These are phyloP conservation scores for Nemotelus pantherinus DNA, from an alignment of 2,888 invertebrate species.

Conservation along the genomic window DNA sequence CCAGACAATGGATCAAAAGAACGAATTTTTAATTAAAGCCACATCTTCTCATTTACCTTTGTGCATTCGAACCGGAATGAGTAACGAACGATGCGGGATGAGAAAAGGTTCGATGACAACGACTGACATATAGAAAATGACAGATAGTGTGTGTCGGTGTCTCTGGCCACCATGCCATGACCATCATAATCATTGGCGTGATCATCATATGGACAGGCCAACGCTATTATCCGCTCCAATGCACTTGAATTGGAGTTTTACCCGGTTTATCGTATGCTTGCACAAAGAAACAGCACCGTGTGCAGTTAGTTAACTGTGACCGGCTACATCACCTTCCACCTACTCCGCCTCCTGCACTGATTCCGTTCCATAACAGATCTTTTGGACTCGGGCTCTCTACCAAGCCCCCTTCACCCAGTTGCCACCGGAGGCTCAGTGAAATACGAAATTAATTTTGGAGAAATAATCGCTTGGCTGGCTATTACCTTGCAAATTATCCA, in stretches of 20 bases:
- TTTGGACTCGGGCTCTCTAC: background rate
- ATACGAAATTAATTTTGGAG: slow-evolving; percentile 37
- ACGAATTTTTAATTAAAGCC: slow-evolving; percentile 41
- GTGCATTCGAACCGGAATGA: background rate
- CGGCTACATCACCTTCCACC: background rate
- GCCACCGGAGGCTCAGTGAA: slow-evolving; percentile 5
- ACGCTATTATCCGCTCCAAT: slow-evolving; percentile 29
- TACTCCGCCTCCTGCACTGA: background rate
- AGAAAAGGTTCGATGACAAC: too few relatives aligned
- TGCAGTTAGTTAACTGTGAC: background rate
- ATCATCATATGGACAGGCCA: slow-evolving; percentile 27
- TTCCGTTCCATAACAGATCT: background rate
- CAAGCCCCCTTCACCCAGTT: background rate
- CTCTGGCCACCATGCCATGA: slow-evolving; percentile 13
- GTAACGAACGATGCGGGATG: background rate
- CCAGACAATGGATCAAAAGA: slow-evolving; percentile 39
- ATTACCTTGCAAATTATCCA: slow-evolving; percentile 39
- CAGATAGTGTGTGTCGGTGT: too few relatives aligned
- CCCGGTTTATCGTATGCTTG: background rate
- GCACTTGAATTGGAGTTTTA: slow-evolving; percentile 28
- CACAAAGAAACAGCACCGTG: slow-evolving; percentile 14
- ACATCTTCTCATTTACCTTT: slow-evolving; percentile 33
- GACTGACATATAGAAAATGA: too few relatives aligned
- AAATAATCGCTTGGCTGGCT: slow-evolving; percentile 36
- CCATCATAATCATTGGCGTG: slow-evolving; percentile 14